A percentile compares a stretch with the other conserved stretches of the same genome.
Conservation (phyloP, 2,113 vertebrate species). For the Axis porcinus region DNA sequence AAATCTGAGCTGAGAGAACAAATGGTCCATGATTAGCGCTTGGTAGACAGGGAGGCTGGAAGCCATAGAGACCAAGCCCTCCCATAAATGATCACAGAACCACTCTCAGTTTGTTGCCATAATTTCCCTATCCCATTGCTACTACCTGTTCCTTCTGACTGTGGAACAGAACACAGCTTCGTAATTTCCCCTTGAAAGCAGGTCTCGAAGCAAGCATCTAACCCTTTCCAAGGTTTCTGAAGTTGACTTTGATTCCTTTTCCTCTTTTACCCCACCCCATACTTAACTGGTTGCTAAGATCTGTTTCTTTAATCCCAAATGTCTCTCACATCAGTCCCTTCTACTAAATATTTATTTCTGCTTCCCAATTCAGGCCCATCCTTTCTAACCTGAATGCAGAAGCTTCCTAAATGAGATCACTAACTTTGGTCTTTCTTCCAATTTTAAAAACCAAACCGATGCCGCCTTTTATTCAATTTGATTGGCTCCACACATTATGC, state of each 20-base stretch:
- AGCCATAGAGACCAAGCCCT: background rate
- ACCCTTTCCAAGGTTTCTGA: background rate
- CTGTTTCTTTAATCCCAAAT: background rate
- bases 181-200: background rate
- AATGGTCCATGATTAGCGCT: background rate
- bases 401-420: background rate
- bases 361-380: background rate
- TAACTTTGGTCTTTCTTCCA: background rate
- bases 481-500: conserved; percentile 9
- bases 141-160: conserved; percentile 68
- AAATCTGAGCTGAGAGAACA: background rate
- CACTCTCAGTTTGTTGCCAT: background rate
- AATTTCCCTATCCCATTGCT: conserved; percentile 22
- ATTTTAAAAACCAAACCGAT: background rate
- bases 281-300: background rate
- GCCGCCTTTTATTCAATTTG: background rate
- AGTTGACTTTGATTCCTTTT: background rate
- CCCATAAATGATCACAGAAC: background rate
- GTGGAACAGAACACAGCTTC: conserved; percentile 47
- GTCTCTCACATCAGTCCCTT: background rate
- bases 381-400: background rate
- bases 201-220: conserved; percentile 65
- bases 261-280: background rate
- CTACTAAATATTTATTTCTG: background rate
- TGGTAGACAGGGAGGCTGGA: background rate